Base-by-base conservation (phyloP, 2,797 vertebrate species). In the Channa striata region DNA sequence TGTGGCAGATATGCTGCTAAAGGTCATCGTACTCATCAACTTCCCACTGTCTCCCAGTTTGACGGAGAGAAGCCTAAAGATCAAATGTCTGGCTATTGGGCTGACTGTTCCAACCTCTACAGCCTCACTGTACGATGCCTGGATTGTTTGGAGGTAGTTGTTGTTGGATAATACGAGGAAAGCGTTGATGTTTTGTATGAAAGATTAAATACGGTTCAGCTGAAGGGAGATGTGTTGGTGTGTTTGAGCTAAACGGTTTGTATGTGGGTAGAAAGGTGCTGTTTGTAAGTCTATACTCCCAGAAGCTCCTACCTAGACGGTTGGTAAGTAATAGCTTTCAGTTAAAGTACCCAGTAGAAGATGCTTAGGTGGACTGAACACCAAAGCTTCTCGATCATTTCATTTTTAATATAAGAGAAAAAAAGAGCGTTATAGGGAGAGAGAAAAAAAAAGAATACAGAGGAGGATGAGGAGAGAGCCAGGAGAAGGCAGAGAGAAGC, bases 11-110 rank as follows among this genome's bases (percentile, higher is more conserved):
- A 64, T 56, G 80, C 71, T 54, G 75, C 79, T 78, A 86, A 90
- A 91, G 86, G 88, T 91, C 88, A 90, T 61, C 54, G 68, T 80
- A 74, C 77, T 90, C 78, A 88, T 91, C 89, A 89, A 68, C 83
- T 87, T 81, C 83, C 85, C 80, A 79, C 87, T 81, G 86, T 80
- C 77, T 73, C 70, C 63, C 64, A 72, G 76, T 75, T 74, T 85
- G 90, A 88, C 70, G 67, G 77, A 89, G 83, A 65, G 68, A 76
- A 81, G 72, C 76, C 81, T 78, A 84, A 87, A 89, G 90, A 91
- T 86, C 86, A 82, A 81, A 85, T 71, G 78, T 87, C 84, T 76
- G 65, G 36, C 54, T 79, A 75, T 80, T 74, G 57, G 74, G 21
- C 51, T 68, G 53, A 72, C 71, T 85, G 81, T 68, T 83, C 51